Base-by-base conservation (phyloP, 2,888 invertebrate species). In the Miltochrista miniata region DNA sequence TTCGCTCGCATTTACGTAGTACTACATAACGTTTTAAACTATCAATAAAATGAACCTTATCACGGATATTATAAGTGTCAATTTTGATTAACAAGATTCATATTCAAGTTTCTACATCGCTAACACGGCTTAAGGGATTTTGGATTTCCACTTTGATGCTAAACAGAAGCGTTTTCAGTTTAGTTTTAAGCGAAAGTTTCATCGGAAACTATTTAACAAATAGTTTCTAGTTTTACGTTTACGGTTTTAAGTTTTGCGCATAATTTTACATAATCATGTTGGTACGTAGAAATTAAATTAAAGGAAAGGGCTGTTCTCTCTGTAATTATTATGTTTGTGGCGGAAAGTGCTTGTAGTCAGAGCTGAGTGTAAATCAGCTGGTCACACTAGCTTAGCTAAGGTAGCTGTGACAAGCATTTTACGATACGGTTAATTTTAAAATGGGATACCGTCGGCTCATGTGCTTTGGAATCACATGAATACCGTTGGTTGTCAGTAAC, bases 41-140 rank as follows among this genome's bases (percentile, higher is more conserved):
- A 51, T 70, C 10, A 37, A 42, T 31, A 48, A 46, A 31, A 44
- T 55, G 51, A 53, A 38, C 66, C 59, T 61, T 76, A 73, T 53
- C 10, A 1, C 13, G 2, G 31, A 1, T 1, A 4, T 0, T 0
- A 36, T 67, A 76, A 64, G 63, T 64, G 45, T 56, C 34, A 74
- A 42, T 64, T 61, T 70, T 10, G 38, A 50, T 56, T 24, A 51
- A 49, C 29, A 15, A 18, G 29, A 45, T 57, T 61, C 39, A 24
- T 43, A 31, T 37, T 55, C 49, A 68, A 67, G 50, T 58, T 79
- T 70, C 73, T 63, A 63, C 64, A 78, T 81, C 79, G 70, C 76
- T 79, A 84, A 85, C 81, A 80, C 77, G 74, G 86, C 86, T 90
- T 89, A 87, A 79, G 79, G 87, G 87, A 88, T 90, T 87, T 83